A percentile compares a stretch with the other conserved stretches of the same genome.
Conservation (phyloP, 1,140 invertebrate genomes). For the Trinorchestia longiramus region DNA sequence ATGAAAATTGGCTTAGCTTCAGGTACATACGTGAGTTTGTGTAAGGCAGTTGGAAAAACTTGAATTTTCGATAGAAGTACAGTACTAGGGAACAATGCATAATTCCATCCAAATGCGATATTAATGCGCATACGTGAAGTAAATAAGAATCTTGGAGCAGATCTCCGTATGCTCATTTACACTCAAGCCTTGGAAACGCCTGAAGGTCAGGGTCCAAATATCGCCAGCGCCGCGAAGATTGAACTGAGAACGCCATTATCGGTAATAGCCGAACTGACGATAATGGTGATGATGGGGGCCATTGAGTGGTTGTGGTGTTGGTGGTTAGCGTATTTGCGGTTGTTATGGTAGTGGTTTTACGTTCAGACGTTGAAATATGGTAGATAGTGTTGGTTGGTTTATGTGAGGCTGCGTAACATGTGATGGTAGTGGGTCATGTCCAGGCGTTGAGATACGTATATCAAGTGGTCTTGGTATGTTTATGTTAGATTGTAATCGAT, state of each 20-base stretch:
- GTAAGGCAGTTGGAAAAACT: background rate
- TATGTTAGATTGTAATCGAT: background rate
- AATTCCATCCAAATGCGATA: background rate
- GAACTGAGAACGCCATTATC: background rate
- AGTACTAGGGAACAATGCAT: background rate
- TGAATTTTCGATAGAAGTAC: background rate
- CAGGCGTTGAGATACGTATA: background rate
- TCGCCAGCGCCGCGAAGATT: background rate
- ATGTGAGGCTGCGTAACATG: background rate
- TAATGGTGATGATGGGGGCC: background rate
- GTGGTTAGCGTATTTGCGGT: background rate
- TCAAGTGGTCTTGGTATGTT: background rate
- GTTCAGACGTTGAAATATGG: background rate
- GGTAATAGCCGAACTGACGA: background rate
- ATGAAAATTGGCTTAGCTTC: background rate
- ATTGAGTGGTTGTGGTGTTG: background rate
- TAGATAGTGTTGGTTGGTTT: background rate
- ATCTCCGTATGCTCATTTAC: background rate
- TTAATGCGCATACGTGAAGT: background rate
- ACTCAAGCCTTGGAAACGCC: background rate
- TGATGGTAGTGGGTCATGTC: background rate
- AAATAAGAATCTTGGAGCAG: background rate
- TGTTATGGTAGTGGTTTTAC: background rate
- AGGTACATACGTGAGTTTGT: background rate
- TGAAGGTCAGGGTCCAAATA: background rate